Conservation (phyloP, 2,888 invertebrate genomes). For the Hemicrepidius hirtus region DNA sequence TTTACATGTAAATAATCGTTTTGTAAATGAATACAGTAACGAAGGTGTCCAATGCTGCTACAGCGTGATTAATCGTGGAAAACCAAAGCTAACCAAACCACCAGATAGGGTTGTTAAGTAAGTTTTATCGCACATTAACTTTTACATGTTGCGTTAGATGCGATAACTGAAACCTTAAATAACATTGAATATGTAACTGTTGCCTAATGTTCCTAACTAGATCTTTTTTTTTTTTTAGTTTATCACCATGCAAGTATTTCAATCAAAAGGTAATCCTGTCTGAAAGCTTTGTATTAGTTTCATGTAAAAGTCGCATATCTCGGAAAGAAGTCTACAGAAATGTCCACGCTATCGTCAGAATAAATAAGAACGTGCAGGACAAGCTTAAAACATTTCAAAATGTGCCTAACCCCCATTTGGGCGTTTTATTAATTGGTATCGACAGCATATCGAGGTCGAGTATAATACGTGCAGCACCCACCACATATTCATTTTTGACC, state of each 20-base stretch:
- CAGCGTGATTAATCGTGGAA: conserved; percentile 61
- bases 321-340: conserved; percentile 71
- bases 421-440: conserved; percentile 87
- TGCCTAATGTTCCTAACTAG: too few species aligned
- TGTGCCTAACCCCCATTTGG: conserved; percentile 71
- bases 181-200: too few species aligned
- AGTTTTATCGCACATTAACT: conserved; percentile 52
- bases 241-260: conserved; percentile 45
- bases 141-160: too few species aligned
- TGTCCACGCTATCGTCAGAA: conserved; percentile 73
- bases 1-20: conserved; percentile 57
- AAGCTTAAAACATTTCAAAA: conserved; percentile 49
- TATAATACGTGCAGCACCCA: conserved; percentile 83
- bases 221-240: conserved; percentile 46
- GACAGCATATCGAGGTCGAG: conserved; percentile 90
- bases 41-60: conserved; percentile 62
- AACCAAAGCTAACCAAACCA: conserved; percentile 41
- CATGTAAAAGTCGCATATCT: conserved; percentile 19
- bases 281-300: conserved; percentile 36
- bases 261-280: conserved; percentile 30
- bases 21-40: conserved; percentile 50
- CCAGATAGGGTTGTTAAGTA: conserved; percentile 64
- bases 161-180: too few species aligned
- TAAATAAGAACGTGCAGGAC: conserved; percentile 72
- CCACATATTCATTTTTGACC: conserved; percentile 80